Conservation (phyloP, 1,140 invertebrate genomes). For the Panagrolaimus sp. region DNA sequence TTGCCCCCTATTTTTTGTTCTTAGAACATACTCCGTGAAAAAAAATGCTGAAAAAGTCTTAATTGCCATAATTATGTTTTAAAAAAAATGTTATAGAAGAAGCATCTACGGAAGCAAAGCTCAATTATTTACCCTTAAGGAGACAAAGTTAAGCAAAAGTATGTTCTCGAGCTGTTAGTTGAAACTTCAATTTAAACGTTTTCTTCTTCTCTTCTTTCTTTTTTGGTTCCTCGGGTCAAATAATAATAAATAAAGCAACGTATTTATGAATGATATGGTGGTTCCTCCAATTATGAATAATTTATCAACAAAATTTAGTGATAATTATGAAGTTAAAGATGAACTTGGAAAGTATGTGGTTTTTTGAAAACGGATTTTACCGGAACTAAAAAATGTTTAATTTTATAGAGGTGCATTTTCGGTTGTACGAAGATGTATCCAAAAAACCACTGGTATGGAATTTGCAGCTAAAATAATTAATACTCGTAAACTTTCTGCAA, state of each 20-base stretch:
- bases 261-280: slow-evolving; percentile 21
- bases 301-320: slow-evolving; percentile 73
- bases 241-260: not conserved
- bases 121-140: slow-evolving; percentile 13
- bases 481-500: slow-evolving; percentile 94
- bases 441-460: slow-evolving; percentile 91
- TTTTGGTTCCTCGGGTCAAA: slow-evolving; percentile 5
- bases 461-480: slow-evolving; percentile 99
- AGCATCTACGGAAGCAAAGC: not conserved
- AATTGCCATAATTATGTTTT: no score
- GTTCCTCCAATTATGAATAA: slow-evolving; percentile 51
- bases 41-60: no score
- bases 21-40: no score
- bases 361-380: not conserved
- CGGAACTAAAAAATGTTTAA: slow-evolving; percentile 3
- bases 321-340: slow-evolving; percentile 99
- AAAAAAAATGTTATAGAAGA: no score
- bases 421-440: slow-evolving; percentile 95
- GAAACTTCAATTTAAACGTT: no score
- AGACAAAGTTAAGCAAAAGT: slow-evolving; percentile 3
- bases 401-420: slow-evolving; percentile 90
- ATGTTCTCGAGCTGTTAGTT: slow-evolving; percentile 5
- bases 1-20: no score
- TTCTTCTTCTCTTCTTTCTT: not conserved
- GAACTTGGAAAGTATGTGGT: slow-evolving; percentile 97